Evolutionary conservation across 1,140 invertebrate genomes (phyloP).

Genomic region (Dendrolimus kikuchii): DNA sequence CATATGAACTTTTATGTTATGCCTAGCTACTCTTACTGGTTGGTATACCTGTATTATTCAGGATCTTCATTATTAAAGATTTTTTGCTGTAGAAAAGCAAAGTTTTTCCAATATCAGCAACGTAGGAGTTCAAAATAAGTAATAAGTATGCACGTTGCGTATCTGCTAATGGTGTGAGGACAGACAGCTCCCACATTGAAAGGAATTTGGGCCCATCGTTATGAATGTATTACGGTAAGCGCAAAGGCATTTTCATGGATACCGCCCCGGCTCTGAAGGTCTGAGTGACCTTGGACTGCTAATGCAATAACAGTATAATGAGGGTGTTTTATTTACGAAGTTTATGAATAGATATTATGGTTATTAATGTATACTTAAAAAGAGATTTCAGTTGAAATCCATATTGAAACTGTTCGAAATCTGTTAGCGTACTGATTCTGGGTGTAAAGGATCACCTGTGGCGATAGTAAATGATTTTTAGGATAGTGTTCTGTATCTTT

Average conservation of each 20-base stretch:
- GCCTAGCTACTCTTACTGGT: no score
- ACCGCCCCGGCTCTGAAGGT: slow-evolving; percentile 21
- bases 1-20: no score
- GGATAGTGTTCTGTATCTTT: no score
- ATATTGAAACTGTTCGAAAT: no score
- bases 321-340: slow-evolving; percentile 11
- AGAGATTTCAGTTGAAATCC: no score
- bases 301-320: slow-evolving; percentile 12
- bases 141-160: slow-evolving; percentile 31
- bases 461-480: no score
- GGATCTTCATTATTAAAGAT: no score
- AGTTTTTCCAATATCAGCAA: slow-evolving; percentile 21
- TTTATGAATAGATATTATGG: no score
- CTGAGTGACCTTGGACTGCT: slow-evolving; percentile 11
- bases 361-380: no score
- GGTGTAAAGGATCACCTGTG: no score
- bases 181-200: slow-evolving; percentile 14
- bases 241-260: slow-evolving; percentile 34
- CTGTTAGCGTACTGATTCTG: no score
- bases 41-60: no score
- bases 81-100: slow-evolving; percentile 6
- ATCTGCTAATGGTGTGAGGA: slow-evolving; percentile 25
- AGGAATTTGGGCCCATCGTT: slow-evolving; percentile 1
- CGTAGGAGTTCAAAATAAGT: slow-evolving; percentile 19
- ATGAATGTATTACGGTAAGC: slow-evolving; percentile 10